Conservation (phyloP, 37 sponge, comb jelly and placozoan species). For the Chondrosia reniformis region DNA sequence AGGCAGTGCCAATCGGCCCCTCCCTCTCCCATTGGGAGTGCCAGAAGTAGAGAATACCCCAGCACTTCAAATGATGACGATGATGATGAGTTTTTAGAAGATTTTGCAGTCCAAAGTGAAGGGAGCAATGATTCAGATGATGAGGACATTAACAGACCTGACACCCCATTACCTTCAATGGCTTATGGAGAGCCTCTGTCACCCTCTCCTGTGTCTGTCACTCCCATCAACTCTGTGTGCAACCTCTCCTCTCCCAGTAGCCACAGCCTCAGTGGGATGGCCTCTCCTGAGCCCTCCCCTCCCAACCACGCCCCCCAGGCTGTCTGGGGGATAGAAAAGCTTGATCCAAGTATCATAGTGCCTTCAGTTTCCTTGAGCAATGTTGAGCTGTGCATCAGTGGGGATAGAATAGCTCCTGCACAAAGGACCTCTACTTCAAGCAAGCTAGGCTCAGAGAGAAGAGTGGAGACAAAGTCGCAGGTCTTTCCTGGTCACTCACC, state of each 20-base stretch:
- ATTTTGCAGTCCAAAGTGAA: background rate
- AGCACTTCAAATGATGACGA: background rate
- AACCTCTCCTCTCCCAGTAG: conserved; percentile 18
- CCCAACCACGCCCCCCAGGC: too few species aligned
- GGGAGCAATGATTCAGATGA: background rate
- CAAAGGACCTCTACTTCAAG: background rate
- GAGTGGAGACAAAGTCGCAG: too few species aligned
- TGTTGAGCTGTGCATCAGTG: too few species aligned
- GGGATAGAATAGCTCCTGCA: background rate
- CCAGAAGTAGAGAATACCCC: background rate
- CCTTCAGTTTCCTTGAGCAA: too few species aligned
- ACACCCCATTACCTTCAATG: conserved; percentile 2
- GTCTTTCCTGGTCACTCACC: too few species aligned
- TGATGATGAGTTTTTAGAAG: background rate
- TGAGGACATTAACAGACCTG: background rate
- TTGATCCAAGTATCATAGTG: too few species aligned
- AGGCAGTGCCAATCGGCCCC: background rate
- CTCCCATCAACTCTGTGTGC: background rate
- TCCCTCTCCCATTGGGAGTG: background rate
- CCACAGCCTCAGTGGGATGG: background rate
- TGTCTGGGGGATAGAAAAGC: too few species aligned
- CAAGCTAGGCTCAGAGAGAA: too few species aligned
- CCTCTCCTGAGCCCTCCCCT: background rate
- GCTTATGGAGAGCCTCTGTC: background rate
- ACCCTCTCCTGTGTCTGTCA: background rate